These are phyloP conservation scores for Protonibea diacanthus DNA, from an alignment of 2,797 vertebrate genomes.

Conservation along the genomic window DNA sequence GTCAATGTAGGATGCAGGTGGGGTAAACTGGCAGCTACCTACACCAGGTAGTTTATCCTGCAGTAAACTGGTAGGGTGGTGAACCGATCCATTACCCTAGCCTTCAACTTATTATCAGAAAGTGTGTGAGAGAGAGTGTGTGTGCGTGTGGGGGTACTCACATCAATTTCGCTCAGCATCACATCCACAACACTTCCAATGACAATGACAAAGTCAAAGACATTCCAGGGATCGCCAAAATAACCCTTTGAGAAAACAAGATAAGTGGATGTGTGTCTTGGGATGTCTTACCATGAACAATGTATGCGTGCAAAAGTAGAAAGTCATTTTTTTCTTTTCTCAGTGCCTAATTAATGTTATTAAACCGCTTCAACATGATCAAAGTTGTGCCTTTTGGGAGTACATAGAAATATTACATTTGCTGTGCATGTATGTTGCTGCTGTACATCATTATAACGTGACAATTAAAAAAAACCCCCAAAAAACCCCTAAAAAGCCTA, in stretches of 20 bases:
- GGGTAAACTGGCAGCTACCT: no score
- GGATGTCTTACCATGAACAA: background rate
- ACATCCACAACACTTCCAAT: slow-evolving; percentile 96
- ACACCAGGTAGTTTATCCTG: no score
- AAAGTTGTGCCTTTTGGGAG: background rate
- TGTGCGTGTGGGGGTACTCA: slow-evolving; percentile 77
- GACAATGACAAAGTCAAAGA: slow-evolving; percentile 96
- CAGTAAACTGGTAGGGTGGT: no score
- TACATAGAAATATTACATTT: background rate
- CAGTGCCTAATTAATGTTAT: no score
- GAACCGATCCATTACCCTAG: no score
- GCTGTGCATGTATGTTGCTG: no score
- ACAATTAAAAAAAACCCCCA: no score
- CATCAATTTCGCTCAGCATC: slow-evolving; percentile 93
- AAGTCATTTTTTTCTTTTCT: background rate
- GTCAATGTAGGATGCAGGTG: no score
- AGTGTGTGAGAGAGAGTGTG: no score
- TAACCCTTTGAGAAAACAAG: slow-evolving; percentile 87
- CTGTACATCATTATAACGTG: background rate
- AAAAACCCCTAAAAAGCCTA: no score
- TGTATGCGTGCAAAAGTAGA: background rate
- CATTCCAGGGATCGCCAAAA: slow-evolving; percentile 96
- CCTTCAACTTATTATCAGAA: no score
- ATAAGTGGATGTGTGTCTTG: background rate
- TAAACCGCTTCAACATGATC: background rate